Evolutionary conservation across 2,888 invertebrate species (phyloP).

Genomic region (Nomada lathburiana): DNA sequence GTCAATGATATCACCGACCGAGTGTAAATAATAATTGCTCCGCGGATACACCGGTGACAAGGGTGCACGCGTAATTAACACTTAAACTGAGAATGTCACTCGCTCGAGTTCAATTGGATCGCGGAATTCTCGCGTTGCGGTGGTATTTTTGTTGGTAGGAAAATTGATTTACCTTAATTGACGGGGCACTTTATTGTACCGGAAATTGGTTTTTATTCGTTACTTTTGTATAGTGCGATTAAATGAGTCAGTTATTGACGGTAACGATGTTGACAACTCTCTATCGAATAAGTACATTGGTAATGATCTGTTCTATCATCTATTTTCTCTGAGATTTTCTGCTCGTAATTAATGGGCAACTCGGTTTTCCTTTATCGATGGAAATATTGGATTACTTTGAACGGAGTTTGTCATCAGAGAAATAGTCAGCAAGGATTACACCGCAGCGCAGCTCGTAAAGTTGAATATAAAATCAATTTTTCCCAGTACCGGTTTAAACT

Average conservation of each 20-base stretch:
- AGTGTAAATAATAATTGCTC: conserved; percentile 33
- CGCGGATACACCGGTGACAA: not conserved
- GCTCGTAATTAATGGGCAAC: too few species aligned
- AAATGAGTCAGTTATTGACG: not conserved
- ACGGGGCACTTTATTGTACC: not conserved
- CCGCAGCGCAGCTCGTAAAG: too few species aligned
- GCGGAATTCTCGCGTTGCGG: not conserved
- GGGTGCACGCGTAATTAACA: conserved; percentile 18
- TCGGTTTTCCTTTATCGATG: too few species aligned
- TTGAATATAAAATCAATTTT: too few species aligned
- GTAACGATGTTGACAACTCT: too few species aligned
- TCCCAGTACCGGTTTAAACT: too few species aligned
- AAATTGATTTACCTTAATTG: not conserved
- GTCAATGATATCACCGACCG: not conserved
- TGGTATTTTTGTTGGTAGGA: not conserved
- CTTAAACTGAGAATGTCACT: not conserved
- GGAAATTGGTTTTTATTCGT: not conserved
- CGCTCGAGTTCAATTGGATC: not conserved
- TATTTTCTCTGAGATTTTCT: too few species aligned
- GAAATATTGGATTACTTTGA: too few species aligned
- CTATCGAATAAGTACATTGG: too few species aligned
- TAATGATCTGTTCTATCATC: too few species aligned
- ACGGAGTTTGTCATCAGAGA: too few species aligned
- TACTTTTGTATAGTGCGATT: not conserved
- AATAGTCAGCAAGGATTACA: too few species aligned